A percentile compares a stretch with the other conserved stretches of the same genome.
Evolutionary conservation across 2,797 vertebrate genomes (phyloP).

Genomic region (Hippoglossus hippoglossus): DNA sequence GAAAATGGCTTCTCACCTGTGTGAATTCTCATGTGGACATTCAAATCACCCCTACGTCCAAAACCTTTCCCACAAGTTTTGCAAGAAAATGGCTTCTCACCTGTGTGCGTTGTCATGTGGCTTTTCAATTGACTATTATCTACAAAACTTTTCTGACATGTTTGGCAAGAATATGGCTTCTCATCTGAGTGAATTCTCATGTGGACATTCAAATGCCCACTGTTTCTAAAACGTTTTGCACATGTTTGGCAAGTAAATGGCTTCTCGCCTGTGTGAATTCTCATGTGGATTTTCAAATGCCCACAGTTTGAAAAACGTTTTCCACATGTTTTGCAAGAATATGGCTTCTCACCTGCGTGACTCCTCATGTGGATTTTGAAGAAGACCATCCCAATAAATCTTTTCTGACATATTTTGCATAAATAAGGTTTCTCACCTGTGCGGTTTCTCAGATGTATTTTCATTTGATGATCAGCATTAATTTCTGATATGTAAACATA

Average conservation of each 20-base stretch:
- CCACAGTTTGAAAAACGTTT: background rate
- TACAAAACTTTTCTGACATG: background rate
- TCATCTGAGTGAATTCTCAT: background rate
- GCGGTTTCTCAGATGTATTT: background rate
- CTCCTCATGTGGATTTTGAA: background rate
- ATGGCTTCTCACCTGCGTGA: background rate
- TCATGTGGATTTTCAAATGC: background rate
- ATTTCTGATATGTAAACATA: background rate
- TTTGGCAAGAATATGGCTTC: background rate
- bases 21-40: background rate
- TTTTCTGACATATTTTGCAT: background rate
- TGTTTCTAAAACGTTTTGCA: background rate
- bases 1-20: background rate
- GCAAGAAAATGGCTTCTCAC: background rate
- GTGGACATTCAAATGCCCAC: background rate
- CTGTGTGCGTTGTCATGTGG: background rate
- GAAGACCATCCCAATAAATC: no score
- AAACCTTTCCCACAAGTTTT: background rate
- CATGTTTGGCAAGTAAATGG: background rate
- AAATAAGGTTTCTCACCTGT: background rate
- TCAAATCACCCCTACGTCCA: background rate
- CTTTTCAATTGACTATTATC: background rate
- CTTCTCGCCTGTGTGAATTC: background rate
- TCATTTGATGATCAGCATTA: background rate
- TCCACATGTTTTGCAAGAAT: background rate